Conservation (phyloP, 2,888 invertebrate genomes). For the Tuberolachnus salignus region DNA sequence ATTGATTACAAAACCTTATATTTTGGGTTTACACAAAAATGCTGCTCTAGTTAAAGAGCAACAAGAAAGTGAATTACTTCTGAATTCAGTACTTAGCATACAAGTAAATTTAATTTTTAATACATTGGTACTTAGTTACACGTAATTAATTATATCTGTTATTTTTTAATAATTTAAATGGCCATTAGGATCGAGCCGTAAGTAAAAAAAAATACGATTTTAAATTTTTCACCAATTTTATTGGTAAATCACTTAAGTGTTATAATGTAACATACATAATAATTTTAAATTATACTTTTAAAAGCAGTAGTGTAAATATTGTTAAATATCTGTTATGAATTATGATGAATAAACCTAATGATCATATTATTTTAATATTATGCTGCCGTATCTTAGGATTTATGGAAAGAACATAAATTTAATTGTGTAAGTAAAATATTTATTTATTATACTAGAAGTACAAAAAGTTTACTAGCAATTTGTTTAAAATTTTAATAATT, state of each 20-base stretch:
- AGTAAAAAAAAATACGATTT: conserved; percentile 4
- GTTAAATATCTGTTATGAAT: neutral
- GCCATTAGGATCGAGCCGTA: conserved; percentile 25
- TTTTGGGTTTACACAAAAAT: conserved; percentile 88
- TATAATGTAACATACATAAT: neutral
- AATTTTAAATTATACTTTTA: neutral
- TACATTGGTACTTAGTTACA: neutral
- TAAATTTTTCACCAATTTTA: too few relatives aligned
- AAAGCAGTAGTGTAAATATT: neutral
- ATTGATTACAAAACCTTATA: conserved; percentile 79
- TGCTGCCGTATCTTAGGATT: conserved; percentile 34
- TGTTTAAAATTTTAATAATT: neutral
- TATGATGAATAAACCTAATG: too few relatives aligned
- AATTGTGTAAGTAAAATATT: conserved; percentile 28
- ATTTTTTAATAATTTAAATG: conserved; percentile 21
- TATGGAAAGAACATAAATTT: conserved; percentile 14
- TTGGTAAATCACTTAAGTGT: too few relatives aligned
- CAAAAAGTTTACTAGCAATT: neutral
- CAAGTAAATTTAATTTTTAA: conserved; percentile 42
- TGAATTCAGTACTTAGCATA: conserved; percentile 35
- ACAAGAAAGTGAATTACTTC: conserved; percentile 36
- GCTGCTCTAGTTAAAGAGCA: conserved; percentile 84
- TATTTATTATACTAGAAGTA: neutral
- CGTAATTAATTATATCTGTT: neutral
- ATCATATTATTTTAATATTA: neutral